These are phyloP conservation scores for Microcebus lehilahytsara DNA, from an alignment of 2,113 vertebrate species.

Conservation along the genomic window DNA sequence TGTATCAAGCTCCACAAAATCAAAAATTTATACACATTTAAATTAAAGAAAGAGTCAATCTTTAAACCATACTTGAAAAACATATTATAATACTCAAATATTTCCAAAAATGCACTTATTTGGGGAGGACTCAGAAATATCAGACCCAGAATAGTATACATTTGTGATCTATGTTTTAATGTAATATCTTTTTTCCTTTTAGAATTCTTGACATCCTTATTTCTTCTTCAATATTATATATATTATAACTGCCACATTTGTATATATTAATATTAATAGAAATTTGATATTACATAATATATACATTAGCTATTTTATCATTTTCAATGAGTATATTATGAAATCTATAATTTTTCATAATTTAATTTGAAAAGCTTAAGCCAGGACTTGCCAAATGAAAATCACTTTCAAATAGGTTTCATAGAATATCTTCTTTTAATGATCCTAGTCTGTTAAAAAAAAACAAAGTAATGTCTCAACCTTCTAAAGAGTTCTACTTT, in stretches of 20 bases:
- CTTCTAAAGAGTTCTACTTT: neutral
- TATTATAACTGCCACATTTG: neutral
- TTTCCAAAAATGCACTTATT: neutral
- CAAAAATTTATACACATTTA: neutral
- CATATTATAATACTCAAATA: neutral
- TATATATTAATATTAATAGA: slow-evolving; percentile 41
- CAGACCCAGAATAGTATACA: neutral
- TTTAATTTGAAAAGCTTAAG: neutral
- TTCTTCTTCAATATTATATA: neutral
- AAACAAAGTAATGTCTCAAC: neutral
- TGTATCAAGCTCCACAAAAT: neutral
- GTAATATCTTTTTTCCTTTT: neutral
- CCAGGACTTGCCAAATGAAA: neutral
- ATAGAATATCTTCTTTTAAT: neutral
- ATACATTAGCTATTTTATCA: neutral
- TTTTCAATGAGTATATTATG: neutral
- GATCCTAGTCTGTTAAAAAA: neutral
- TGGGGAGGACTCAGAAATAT: neutral
- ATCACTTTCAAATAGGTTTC: neutral
- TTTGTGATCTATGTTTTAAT: too few species aligned
- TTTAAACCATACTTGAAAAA: neutral
- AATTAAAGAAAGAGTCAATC: neutral
- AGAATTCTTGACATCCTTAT: neutral
- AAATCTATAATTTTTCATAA: neutral
- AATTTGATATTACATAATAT: neutral